These are phyloP conservation scores for Pseudopodoces humilis DNA, from an alignment of 2,113 vertebrate species.

Conservation along the genomic window DNA sequence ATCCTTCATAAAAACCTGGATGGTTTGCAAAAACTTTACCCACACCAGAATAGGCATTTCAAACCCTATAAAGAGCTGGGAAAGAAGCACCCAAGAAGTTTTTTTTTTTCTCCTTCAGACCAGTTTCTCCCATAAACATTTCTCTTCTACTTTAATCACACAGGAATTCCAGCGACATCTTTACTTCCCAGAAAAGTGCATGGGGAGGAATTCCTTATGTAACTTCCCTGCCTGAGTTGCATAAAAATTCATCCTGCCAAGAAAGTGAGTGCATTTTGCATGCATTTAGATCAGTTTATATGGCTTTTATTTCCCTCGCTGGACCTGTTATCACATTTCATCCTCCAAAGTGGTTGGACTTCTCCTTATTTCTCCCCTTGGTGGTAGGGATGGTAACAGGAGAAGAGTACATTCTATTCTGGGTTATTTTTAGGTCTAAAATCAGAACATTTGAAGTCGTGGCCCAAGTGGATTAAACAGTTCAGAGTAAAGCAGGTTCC, in stretches of 20 bases:
- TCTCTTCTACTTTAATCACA: not conserved
- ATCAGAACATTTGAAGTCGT: not conserved
- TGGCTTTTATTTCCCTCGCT: not conserved
- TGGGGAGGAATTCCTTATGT: not conserved
- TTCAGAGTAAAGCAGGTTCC: not conserved
- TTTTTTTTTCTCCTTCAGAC: not conserved
- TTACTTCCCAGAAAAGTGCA: not conserved
- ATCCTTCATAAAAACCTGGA: not conserved
- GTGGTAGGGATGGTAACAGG: not conserved
- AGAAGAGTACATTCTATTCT: slow-evolving; percentile 50
- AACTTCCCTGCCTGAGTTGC: not conserved
- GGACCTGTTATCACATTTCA: slow-evolving; percentile 21
- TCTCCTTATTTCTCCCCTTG: slow-evolving; percentile 5
- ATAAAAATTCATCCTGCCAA: not conserved
- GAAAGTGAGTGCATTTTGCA: not conserved
- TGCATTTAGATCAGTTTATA: not conserved
- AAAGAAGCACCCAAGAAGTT: not conserved
- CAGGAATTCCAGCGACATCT: not conserved
- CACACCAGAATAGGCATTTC: not conserved
- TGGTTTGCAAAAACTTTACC: not conserved
- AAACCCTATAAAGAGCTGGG: fast-evolving
- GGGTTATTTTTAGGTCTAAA: slow-evolving; percentile 64
- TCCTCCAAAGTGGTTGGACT: not conserved
- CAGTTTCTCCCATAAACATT: not conserved
- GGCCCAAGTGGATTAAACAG: not conserved